Percentiles rank a stretch among this genome's conserved stretches.
phyloP scores from a whole-genome alignment of 2,888 invertebrate species.

The Sylvicola fuscatus region DNA sequence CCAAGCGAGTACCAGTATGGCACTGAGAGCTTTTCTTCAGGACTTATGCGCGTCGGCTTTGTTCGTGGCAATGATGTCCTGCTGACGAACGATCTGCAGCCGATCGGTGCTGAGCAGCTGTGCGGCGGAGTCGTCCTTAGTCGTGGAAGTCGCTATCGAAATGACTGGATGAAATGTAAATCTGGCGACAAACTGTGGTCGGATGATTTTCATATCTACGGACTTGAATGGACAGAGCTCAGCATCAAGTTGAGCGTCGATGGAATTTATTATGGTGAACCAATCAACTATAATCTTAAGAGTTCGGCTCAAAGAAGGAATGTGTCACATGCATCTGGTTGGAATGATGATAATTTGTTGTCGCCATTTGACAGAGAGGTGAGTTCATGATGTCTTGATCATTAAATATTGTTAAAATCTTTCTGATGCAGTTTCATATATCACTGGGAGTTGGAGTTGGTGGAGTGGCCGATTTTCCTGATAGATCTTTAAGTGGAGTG shows the following conservation, averaged over 20 bases:
- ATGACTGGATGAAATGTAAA: not conserved
- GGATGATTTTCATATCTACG: constrained; percentile 44
- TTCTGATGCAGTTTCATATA: constrained; percentile 41
- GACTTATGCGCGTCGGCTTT: constrained; percentile 50
- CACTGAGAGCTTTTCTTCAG: constrained; percentile 32
- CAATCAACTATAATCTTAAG: constrained; percentile 19
- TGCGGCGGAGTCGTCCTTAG: constrained; percentile 15
- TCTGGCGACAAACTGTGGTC: not conserved
- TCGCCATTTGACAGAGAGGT: constrained; percentile 62
- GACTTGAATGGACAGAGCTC: constrained; percentile 36
- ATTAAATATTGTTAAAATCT: not conserved
- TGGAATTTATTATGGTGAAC: constrained; percentile 30
- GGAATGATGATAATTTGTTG: constrained; percentile 34
- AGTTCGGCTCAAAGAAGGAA: constrained; percentile 11
- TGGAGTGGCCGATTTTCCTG: constrained; percentile 49
- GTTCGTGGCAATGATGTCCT: constrained; percentile 37
- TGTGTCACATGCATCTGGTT: constrained; percentile 28
- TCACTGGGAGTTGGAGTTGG: constrained; percentile 59
- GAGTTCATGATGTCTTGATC: constrained; percentile 7
- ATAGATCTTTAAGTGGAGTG: constrained; percentile 20
- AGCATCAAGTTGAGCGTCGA: constrained; percentile 27
- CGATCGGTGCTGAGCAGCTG: constrained; percentile 15
- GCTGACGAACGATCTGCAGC: constrained; percentile 10
- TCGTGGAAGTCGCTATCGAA: not conserved
- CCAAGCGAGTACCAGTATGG: constrained; percentile 44